Conservation (phyloP, 1,140 invertebrate genomes). For the Plodia interpunctella region DNA sequence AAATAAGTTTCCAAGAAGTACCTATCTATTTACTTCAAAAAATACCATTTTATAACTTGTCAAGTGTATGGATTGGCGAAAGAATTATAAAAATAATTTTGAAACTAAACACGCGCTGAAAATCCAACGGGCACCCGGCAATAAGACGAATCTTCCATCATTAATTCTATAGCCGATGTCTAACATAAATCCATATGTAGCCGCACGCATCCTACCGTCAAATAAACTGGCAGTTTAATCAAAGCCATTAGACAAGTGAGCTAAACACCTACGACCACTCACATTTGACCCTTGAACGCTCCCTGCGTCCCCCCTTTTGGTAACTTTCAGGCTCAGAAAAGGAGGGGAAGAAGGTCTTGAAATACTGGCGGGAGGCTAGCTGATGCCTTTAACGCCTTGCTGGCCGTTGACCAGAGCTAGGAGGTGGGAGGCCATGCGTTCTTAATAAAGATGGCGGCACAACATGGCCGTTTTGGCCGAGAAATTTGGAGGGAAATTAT, state of each 20-base stretch:
- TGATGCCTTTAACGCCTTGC: constrained; percentile 76
- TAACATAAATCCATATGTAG: constrained; percentile 74
- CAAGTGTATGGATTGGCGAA: too few relatives aligned
- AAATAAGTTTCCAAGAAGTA: too few relatives aligned
- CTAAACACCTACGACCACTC: constrained; percentile 58
- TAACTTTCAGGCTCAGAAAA: constrained; percentile 27
- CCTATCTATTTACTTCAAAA: too few relatives aligned
- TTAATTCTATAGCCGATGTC: constrained; percentile 57
- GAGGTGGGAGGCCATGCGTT: constrained; percentile 71
- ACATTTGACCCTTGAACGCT: constrained; percentile 46
- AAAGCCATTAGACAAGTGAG: constrained; percentile 76
- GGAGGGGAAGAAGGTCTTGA: constrained; percentile 43
- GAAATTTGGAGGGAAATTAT: constrained; percentile 39
- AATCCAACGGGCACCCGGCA: constrained; percentile 3
- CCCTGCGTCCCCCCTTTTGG: constrained; percentile 24
- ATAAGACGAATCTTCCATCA: constrained; percentile 39
- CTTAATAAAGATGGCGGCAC: constrained; percentile 73
- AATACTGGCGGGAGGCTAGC: constrained; percentile 55
- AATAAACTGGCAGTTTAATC: constrained; percentile 77
- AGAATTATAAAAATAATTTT: background rate
- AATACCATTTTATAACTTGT: too few relatives aligned
- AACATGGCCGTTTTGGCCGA: constrained; percentile 64
- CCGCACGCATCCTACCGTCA: constrained; percentile 71
- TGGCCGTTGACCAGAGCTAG: constrained; percentile 73
- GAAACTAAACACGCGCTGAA: background rate